phyloP scores from a whole-genome alignment of 2,888 invertebrate species.

The Drosophila acutilabella region DNA sequence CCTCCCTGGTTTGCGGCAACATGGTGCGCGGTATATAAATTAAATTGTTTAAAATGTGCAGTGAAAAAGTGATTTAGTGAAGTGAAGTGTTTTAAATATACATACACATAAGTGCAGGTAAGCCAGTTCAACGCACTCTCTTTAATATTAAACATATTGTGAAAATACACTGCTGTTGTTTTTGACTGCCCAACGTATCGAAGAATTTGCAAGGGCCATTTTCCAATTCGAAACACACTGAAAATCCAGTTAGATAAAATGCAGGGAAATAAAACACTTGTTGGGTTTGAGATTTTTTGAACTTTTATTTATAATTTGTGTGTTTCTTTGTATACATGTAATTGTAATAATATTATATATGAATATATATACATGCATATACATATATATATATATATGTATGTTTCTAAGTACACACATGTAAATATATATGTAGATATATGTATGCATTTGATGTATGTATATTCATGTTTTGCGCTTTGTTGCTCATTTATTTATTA shows the following conservation, averaged over 20 bases:
- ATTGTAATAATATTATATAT: constrained; percentile 60
- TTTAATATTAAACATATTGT: too few species aligned
- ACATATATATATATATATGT: constrained; percentile 30
- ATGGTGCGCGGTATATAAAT: too few species aligned
- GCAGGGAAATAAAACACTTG: not conserved
- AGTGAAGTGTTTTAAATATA: too few species aligned
- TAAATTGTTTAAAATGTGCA: too few species aligned
- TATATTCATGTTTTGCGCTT: constrained; percentile 51
- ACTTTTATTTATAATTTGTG: constrained; percentile 74
- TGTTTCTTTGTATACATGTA: constrained; percentile 76
- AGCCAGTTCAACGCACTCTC: too few species aligned
- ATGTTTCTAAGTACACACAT: constrained; percentile 35
- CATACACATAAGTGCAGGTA: too few species aligned
- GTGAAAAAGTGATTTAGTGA: too few species aligned
- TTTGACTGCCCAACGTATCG: too few species aligned
- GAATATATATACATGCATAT: constrained; percentile 36
- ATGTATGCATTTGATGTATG: constrained; percentile 38
- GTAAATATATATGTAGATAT: constrained; percentile 33
- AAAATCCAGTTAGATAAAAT: not conserved
- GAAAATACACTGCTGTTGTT: too few species aligned
- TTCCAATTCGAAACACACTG: too few species aligned
- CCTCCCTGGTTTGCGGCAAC: too few species aligned
- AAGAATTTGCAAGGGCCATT: too few species aligned
- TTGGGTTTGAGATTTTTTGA: constrained; percentile 49
- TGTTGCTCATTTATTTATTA: constrained; percentile 24